phyloP scores from a whole-genome alignment of 2,888 invertebrate genomes.

The Trachelus troglodyta region DNA sequence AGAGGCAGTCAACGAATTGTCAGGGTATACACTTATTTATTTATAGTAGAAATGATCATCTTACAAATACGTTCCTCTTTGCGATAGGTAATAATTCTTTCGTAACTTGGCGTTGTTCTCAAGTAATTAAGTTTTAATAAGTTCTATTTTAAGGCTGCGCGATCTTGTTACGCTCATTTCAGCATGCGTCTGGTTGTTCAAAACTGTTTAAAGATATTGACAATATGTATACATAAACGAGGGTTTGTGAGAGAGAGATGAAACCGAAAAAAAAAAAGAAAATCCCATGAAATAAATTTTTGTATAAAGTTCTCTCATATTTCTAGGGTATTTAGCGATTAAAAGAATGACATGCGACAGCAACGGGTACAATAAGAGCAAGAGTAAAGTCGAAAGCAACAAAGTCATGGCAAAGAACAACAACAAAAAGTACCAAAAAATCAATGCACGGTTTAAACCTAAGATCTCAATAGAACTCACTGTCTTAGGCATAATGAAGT shows the following conservation, averaged over 20 bases:
- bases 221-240: slow-evolving; percentile 23
- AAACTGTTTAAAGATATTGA: slow-evolving; percentile 21
- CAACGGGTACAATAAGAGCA: no score
- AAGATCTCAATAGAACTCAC: background rate
- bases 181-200: background rate
- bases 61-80: background rate
- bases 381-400: background rate
- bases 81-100: background rate
- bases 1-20: background rate
- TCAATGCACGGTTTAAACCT: background rate
- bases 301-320: slow-evolving; percentile 10
- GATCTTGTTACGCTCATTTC: background rate
- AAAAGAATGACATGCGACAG: background rate
- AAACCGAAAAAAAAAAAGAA: background rate
- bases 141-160: background rate
- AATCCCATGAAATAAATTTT: slow-evolving; percentile 15
- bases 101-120: background rate
- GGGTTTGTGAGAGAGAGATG: background rate
- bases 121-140: background rate
- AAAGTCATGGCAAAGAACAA: background rate
- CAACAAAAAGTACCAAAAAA: background rate
- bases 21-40: background rate
- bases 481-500: background rate
- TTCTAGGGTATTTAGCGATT: slow-evolving; percentile 12
- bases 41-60: background rate